Base-by-base conservation (phyloP, 2,888 invertebrate genomes). In the Tachystola acroxantha region DNA sequence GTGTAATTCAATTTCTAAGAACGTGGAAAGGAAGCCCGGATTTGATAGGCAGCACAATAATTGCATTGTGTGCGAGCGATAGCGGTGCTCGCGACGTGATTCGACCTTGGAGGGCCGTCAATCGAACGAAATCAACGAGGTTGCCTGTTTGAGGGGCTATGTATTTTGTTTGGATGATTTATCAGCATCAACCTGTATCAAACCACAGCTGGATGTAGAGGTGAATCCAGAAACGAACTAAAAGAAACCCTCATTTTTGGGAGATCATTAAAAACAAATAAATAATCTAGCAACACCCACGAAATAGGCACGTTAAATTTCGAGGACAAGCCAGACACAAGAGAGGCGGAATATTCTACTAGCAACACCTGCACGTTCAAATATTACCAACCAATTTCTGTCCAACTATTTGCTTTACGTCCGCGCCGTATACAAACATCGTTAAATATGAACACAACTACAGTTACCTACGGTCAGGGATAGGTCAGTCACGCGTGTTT, bases 301-400 rank as follows among this genome's bases (percentile, higher is more conserved):
- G n/a, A n/a, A n/a, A n/a, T n/a, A n/a, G n/a, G n/a, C n/a, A n/a
- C n/a, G n/a, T n/a, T 9, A 39, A 36, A 36, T 35, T 36, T 36
- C 32, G 28, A 16, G 39, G 39, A 10, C 32, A 10, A 6, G 27
- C 11, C 6, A n/a, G n/a, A n/a, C n/a, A n/a, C n/a, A n/a, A n/a
- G n/a, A n/a, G 11, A 7, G 27, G 2, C 11, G 12, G 32, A 33
- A 33, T 14, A 33, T 33, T 13, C 30, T 6, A 30, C 5, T 7
- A 20, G 10, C 7, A 9, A 48, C 50, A 57, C 61, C 58, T 61
- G 59, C 49, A 57, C 44, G 39, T 36, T 56, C 39, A 56, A 63
- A 61, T 50, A 57, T 56, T 54, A 42, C 57, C 43, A 50, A 50
- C 45, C 47, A 56, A 61, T 58, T 54, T 42, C 39, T 40, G 34